These are phyloP conservation scores for Rhinoderma darwinii DNA, from an alignment of 2,113 vertebrate species.

Conservation along the genomic window DNA sequence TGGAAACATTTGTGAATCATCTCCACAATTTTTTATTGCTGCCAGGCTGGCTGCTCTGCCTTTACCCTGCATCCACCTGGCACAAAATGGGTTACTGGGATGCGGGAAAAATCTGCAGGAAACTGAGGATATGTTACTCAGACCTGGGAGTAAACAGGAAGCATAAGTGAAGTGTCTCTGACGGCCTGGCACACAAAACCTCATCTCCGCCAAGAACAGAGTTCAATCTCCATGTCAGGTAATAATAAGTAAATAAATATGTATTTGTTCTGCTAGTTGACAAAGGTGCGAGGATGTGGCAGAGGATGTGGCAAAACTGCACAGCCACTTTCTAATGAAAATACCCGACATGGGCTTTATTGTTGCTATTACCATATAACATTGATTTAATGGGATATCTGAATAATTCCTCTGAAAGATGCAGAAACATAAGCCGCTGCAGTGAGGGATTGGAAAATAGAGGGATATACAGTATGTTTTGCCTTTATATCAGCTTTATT, in stretches of 20 bases:
- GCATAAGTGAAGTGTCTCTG: conserved; percentile 52
- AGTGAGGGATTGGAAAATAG: too few species aligned
- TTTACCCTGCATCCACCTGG: conserved; percentile 40
- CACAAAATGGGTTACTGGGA: conserved; percentile 55
- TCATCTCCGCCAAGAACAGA: conserved; percentile 51
- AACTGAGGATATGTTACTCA: conserved; percentile 58
- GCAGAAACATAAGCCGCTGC: too few species aligned
- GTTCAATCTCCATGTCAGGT: conserved; percentile 56
- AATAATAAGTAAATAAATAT: conserved; percentile 45
- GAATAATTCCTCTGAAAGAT: not conserved
- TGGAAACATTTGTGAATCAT: not conserved
- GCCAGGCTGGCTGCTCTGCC: conserved; percentile 74
- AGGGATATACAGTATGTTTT: too few species aligned
- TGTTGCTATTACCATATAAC: not conserved
- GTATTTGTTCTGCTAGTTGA: not conserved
- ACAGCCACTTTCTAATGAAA: not conserved
- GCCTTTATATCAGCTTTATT: too few species aligned
- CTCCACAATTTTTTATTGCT: not conserved
- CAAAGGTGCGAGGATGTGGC: conserved; percentile 17
- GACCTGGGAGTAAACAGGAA: conserved; percentile 58
- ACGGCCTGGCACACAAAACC: conserved; percentile 56
- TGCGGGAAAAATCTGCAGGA: conserved; percentile 60
- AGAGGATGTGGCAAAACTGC: not conserved
- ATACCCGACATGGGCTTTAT: not conserved
- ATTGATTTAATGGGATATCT: not conserved